phyloP scores from a whole-genome alignment of 1,140 invertebrate genomes.

The Antheraea mylitta region DNA sequence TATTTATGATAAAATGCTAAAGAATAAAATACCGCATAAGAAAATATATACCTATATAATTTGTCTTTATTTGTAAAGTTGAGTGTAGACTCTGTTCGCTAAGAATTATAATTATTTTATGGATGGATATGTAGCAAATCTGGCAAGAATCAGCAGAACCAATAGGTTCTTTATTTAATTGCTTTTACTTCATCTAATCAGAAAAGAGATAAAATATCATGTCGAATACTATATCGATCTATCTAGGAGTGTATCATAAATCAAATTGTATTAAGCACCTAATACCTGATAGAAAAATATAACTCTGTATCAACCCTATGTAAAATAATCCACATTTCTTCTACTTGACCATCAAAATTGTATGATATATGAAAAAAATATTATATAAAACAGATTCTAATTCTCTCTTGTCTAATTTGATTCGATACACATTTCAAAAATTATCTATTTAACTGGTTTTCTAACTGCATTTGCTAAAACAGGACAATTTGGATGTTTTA shows the following conservation, averaged over 20 bases:
- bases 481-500: slow-evolving; percentile 74
- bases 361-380: slow-evolving; percentile 29
- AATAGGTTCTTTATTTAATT: slow-evolving; percentile 42
- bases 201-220: slow-evolving; percentile 59
- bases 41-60: slow-evolving; percentile 66
- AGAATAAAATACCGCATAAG: slow-evolving; percentile 64
- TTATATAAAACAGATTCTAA: slow-evolving; percentile 57
- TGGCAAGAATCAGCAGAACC: slow-evolving; percentile 70
- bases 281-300: slow-evolving; percentile 75
- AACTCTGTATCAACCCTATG: slow-evolving; percentile 66
- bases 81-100: slow-evolving; percentile 50
- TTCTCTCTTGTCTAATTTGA: slow-evolving; percentile 60
- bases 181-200: slow-evolving; percentile 58
- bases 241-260: slow-evolving; percentile 59
- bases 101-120: slow-evolving; percentile 59
- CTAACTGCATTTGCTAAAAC: slow-evolving; percentile 76
- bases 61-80: slow-evolving; percentile 41
- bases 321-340: slow-evolving; percentile 62
- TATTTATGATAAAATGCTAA: slow-evolving; percentile 71
- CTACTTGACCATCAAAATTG: slow-evolving; percentile 51
- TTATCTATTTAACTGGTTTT: slow-evolving; percentile 68
- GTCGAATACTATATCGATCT: slow-evolving; percentile 57
- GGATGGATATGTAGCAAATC: slow-evolving; percentile 72
- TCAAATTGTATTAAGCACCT: slow-evolving; percentile 69
- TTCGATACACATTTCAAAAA: slow-evolving; percentile 70